Evolutionary conservation across 92 coral and sea anemone genomes (phyloP).

Genomic region (Parazoanthus atlanticus): DNA sequence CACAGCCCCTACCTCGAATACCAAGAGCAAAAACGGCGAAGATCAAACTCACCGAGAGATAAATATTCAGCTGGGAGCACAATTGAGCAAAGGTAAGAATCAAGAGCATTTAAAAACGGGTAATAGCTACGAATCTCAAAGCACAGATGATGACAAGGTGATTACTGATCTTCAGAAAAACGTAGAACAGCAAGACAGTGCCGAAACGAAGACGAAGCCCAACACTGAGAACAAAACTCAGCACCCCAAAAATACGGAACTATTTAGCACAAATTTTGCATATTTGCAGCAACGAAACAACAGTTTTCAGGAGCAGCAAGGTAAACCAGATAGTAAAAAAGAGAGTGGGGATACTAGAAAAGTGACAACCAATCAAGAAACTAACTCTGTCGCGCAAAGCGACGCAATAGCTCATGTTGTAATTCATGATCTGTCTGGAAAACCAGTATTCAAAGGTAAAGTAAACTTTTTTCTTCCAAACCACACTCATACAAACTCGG

Average conservation of each 20-base stretch:
- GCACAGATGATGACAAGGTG: neutral
- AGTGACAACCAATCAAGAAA: neutral
- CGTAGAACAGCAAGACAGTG: neutral
- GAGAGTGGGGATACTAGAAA: neutral
- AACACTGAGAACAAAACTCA: neutral
- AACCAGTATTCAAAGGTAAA: constrained; percentile 38
- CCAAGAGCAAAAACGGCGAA: neutral
- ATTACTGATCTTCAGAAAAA: neutral
- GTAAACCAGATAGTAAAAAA: neutral
- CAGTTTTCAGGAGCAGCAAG: neutral
- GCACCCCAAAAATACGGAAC: neutral
- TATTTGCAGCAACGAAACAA: neutral
- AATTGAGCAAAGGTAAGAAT: neutral
- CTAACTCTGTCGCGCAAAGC: neutral
- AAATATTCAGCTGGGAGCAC: constrained; percentile 6
- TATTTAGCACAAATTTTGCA: neutral
- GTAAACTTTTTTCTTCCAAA: constrained; percentile 41
- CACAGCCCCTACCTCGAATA: neutral
- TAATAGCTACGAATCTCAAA: neutral
- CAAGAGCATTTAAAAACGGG: neutral
- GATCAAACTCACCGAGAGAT: neutral
- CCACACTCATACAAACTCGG: neutral
- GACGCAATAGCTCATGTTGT: constrained; percentile 26
- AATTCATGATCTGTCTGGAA: constrained; percentile 34
- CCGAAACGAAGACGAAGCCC: neutral